Conservation (phyloP, 2,888 invertebrate genomes). For the Erebia ligea region DNA sequence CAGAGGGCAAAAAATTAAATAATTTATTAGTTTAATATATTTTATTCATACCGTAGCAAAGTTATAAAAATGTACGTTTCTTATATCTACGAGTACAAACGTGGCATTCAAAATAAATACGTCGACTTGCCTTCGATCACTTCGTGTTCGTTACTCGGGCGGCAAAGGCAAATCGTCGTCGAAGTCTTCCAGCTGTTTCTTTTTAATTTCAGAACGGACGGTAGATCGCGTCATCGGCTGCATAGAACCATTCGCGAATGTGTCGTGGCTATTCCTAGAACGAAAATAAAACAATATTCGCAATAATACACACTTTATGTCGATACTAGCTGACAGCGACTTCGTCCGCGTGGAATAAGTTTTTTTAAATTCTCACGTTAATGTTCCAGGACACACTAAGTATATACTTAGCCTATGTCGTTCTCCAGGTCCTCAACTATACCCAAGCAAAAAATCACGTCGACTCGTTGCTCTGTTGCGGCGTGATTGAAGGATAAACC, state of each 20-base stretch:
- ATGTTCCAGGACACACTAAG: too few species aligned
- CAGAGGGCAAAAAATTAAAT: constrained; percentile 11
- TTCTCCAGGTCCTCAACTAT: too few species aligned
- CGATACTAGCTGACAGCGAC: too few species aligned
- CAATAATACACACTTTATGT: too few species aligned
- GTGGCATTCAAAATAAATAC: neutral
- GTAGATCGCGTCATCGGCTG: constrained; percentile 55
- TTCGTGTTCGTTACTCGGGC: constrained; percentile 58
- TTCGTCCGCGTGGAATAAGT: too few species aligned
- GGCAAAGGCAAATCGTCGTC: constrained; percentile 77
- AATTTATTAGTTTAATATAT: constrained; percentile 14
- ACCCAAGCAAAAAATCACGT: too few species aligned
- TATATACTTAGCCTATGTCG: too few species aligned
- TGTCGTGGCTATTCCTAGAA: constrained; percentile 44
- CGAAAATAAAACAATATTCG: constrained; percentile 39
- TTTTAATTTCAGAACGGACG: constrained; percentile 53
- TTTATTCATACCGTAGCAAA: constrained; percentile 28
- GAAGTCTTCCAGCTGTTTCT: constrained; percentile 62
- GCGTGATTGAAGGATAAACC: too few species aligned
- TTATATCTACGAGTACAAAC: constrained; percentile 5
- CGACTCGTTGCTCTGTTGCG: too few species aligned
- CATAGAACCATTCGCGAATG: constrained; percentile 50
- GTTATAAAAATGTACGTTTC: constrained; percentile 19
- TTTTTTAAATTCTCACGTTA: too few species aligned
- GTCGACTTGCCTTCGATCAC: neutral